Base-by-base conservation (phyloP, 2,113 vertebrate genomes). In the Dissostichus mawsoni region DNA sequence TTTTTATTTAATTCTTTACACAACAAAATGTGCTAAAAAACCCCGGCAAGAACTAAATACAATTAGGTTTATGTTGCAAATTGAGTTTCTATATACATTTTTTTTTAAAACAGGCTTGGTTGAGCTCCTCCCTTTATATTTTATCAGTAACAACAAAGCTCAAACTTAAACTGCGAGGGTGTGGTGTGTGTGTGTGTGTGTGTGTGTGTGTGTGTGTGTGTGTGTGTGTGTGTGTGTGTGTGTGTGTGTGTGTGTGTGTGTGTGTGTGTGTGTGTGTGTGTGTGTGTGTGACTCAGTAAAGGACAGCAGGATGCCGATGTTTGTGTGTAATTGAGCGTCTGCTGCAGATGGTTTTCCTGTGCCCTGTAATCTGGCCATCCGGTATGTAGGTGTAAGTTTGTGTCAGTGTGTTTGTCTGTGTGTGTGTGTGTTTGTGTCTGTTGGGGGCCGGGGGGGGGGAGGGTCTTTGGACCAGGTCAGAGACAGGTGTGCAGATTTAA, bases 281-380 rank as follows among this genome's bases (percentile, higher is more conserved):
- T 36, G 33, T 36, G 6, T 6, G 33, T 36, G 33, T 36, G 80
- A 79, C 84, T 82, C 67, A 76, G 82, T 88, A 89, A 90, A 94
- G 91, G 90, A 83, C 92, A 92, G 89, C 87, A 90, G 87, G 90
- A 92, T 87, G 85, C 85, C 85, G 70, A 89, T 94, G 93, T 92
- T 90, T 93, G 88, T 89, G 80, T 87, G 91, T 91, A 93, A 94
- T 91, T 93, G 86, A 91, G 77, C 86, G 88, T 90, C 92, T 84
- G 89, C 78, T 91, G 90, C 93, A 94, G 92, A 93, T 93, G 92
- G 85, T 85, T 90, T 81, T 74, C 75, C 76, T 41, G 80, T 90
- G 89, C 90, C 91, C 87, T 92, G 87, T 92, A 94, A 92, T 93
- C 90, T 91, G 90, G 85, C 85, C 90, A 91, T 94, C 89, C 87